These are phyloP conservation scores for Cariama cristata DNA, from an alignment of 2,113 vertebrate genomes.

Conservation along the genomic window DNA sequence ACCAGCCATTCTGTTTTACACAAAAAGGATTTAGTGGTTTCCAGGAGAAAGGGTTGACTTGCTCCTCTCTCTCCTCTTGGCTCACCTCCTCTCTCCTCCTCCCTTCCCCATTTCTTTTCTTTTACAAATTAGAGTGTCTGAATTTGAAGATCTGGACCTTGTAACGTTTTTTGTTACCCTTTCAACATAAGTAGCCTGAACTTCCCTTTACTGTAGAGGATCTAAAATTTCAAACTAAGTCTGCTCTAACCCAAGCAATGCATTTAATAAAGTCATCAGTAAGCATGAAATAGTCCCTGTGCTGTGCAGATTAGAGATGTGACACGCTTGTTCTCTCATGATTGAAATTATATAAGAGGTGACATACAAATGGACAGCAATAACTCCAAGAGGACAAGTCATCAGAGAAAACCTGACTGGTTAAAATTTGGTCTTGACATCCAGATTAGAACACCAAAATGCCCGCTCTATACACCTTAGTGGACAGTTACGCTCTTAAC, in stretches of 20 bases:
- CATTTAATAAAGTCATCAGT: background rate
- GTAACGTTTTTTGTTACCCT: background rate
- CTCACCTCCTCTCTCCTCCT: background rate
- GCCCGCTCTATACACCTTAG: background rate
- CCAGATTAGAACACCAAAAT: background rate
- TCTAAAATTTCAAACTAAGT: background rate
- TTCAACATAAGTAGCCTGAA: background rate
- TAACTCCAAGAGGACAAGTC: background rate
- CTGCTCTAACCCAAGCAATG: background rate
- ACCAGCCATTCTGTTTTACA: background rate
- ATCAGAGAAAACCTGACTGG: background rate
- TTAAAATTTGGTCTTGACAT: background rate
- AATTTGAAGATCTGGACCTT: background rate
- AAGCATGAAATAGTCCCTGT: background rate
- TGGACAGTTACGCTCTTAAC: fast-evolving
- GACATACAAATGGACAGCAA: background rate
- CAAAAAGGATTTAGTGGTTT: background rate
- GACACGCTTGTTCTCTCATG: background rate
- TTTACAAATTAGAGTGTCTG: background rate
- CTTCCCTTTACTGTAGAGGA: background rate
- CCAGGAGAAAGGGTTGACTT: background rate
- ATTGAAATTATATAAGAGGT: background rate
- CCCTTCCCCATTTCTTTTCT: background rate
- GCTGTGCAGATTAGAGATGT: background rate
- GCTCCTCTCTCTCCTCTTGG: background rate